phyloP scores from a whole-genome alignment of 2,888 invertebrate species.

The Ligdia adustata region DNA sequence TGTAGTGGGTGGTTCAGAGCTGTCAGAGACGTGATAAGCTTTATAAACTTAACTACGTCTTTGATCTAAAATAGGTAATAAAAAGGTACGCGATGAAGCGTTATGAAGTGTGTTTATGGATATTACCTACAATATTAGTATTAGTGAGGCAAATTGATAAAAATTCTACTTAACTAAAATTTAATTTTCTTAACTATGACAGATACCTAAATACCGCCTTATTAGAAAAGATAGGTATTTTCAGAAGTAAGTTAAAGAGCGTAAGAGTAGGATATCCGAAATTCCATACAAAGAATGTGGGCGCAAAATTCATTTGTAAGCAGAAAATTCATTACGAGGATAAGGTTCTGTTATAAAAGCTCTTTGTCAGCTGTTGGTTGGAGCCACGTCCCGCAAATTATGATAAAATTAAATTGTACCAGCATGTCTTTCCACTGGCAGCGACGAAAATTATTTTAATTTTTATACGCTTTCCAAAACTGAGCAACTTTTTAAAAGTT shows the following conservation, averaged over 20 bases:
- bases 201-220: too few relatives aligned
- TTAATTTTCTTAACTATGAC: too few relatives aligned
- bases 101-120: too few relatives aligned
- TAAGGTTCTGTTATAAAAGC: slow-evolving; percentile 25
- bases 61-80: not conserved
- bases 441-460: slow-evolving; percentile 1
- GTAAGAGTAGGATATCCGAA: slow-evolving; percentile 10
- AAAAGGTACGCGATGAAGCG: not conserved
- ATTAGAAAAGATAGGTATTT: too few relatives aligned
- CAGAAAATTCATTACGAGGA: slow-evolving; percentile 19
- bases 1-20: not conserved
- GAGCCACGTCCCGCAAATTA: slow-evolving; percentile 15
- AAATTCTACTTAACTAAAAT: too few relatives aligned
- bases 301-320: slow-evolving; percentile 29
- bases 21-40: not conserved
- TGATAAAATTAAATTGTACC: slow-evolving; percentile 12
- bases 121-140: too few relatives aligned
- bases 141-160: too few relatives aligned
- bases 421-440: not conserved
- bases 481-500: not conserved
- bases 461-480: slow-evolving; percentile 1
- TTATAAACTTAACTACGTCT: not conserved
- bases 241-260: not conserved
- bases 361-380: slow-evolving; percentile 15
- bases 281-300: slow-evolving; percentile 29